A percentile compares a stretch with the other conserved stretches of the same genome.
phyloP scores from a whole-genome alignment of 2,797 vertebrate genomes.

The Sebastes diaconus region DNA sequence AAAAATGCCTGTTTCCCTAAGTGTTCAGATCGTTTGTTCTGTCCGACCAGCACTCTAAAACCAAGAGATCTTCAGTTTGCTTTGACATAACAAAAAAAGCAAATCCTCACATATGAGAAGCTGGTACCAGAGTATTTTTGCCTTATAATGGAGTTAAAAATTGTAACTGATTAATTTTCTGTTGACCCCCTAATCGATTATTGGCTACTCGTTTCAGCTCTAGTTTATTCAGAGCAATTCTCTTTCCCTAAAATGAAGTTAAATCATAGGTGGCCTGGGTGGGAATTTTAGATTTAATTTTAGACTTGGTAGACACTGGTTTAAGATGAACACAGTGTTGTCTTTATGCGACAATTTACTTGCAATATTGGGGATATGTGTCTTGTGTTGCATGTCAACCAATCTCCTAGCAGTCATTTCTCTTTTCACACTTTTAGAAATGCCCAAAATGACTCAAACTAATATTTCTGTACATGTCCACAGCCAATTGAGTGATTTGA shows the following conservation, averaged over 20 bases:
- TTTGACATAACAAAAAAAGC: too few species aligned
- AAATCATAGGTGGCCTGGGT: background rate
- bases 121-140: background rate
- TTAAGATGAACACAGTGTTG: background rate
- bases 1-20: too few species aligned
- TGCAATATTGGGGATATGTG: background rate
- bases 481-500: slow-evolving; percentile 5
- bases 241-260: fast-evolving
- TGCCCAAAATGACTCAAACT: background rate
- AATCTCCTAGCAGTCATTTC: background rate
- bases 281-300: background rate
- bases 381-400: background rate
- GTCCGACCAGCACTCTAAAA: too few species aligned
- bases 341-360: background rate
- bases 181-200: background rate
- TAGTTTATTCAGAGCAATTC: background rate
- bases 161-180: background rate
- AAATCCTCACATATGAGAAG: too few species aligned
- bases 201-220: background rate
- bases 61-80: too few species aligned
- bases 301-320: background rate
- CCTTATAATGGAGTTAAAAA: background rate
- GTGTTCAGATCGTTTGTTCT: too few species aligned
- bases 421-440: background rate
- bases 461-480: background rate